phyloP scores from a whole-genome alignment of 2,797 vertebrate species.

The Typhlichthys eigenmanni region DNA sequence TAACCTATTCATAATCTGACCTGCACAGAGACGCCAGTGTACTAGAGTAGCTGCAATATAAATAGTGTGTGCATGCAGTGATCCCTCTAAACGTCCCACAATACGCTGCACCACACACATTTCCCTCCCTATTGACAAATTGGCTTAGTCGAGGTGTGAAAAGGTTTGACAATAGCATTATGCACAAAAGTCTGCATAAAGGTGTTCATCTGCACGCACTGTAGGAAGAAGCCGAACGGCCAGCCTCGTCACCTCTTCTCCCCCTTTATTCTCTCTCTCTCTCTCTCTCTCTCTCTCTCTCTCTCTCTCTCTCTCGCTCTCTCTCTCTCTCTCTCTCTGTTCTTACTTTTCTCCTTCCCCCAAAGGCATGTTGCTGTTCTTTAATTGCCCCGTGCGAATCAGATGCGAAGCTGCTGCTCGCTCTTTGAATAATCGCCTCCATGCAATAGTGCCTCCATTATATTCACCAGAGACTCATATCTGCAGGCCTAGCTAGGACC shows the following conservation, averaged over 20 bases:
- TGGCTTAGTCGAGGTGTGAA: constrained; percentile 18
- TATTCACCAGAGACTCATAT: constrained; percentile 29
- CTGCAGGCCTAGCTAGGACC: constrained; percentile 13
- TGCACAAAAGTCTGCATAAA: constrained; percentile 6
- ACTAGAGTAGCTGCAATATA: not conserved
- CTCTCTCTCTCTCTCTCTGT: not conserved
- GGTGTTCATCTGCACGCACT: constrained; percentile 11
- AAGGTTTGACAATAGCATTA: constrained; percentile 31
- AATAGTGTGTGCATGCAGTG: constrained; percentile 13
- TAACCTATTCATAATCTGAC: constrained; percentile 29
- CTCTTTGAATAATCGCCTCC: constrained; percentile 47
- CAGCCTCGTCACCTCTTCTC: constrained; percentile 20
- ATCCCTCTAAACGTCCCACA: constrained; percentile 39
- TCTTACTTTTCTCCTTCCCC: not conserved
- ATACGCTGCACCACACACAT: constrained; percentile 13
- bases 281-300: not conserved
- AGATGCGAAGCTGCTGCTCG: constrained; percentile 47
- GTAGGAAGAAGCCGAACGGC: constrained; percentile 10
- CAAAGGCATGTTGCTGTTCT: constrained; percentile 42
- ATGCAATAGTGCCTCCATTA: constrained; percentile 56
- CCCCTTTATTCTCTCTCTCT: constrained; percentile 2
- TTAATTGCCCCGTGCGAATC: constrained; percentile 62
- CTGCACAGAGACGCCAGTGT: not conserved
- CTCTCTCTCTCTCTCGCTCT: not conserved
- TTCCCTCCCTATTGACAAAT: constrained; percentile 22